A percentile compares a stretch with the other conserved stretches of the same genome.
phyloP scores from a whole-genome alignment of 2,797 vertebrate species.

The Mormyrops attenuatus region DNA sequence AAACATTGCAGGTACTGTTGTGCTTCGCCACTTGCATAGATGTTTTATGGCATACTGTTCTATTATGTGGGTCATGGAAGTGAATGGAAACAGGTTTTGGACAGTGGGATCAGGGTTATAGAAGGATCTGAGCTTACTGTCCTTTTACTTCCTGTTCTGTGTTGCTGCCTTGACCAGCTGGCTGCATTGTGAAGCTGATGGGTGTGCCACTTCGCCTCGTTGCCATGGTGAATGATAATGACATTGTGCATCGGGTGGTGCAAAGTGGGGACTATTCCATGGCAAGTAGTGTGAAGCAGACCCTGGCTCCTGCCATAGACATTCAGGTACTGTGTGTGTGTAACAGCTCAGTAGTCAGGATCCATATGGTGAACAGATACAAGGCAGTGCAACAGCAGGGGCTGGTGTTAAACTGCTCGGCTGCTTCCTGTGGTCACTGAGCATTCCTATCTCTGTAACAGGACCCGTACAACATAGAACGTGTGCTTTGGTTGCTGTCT shows the following conservation, averaged over 20 bases:
- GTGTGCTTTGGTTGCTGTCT: slow-evolving; percentile 81
- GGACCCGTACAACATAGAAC: slow-evolving; percentile 93
- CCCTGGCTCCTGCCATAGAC: slow-evolving; percentile 86
- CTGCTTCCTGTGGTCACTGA: not conserved
- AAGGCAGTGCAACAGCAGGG: not conserved
- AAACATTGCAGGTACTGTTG: slow-evolving; percentile 74
- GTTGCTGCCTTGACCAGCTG: slow-evolving; percentile 57
- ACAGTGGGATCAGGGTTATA: not conserved
- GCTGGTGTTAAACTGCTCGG: not conserved
- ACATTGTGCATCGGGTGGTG: slow-evolving; percentile 74
- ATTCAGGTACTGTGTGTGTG: slow-evolving; percentile 70
- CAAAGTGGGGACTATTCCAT: slow-evolving; percentile 80
- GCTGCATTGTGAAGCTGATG: slow-evolving; percentile 77
- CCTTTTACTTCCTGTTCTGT: not conserved
- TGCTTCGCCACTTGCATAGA: not conserved
- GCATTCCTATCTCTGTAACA: slow-evolving; percentile 34
- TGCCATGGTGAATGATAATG: slow-evolving; percentile 79
- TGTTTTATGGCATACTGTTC: not conserved
- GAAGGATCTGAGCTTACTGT: not conserved
- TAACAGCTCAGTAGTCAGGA: not conserved
- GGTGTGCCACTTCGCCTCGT: slow-evolving; percentile 77
- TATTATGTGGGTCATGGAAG: not conserved
- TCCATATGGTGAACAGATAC: not conserved
- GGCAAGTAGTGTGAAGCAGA: slow-evolving; percentile 55
- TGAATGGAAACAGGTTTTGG: not conserved